phyloP scores from a whole-genome alignment of 2,797 vertebrate species.

The Coreius guichenoti region DNA sequence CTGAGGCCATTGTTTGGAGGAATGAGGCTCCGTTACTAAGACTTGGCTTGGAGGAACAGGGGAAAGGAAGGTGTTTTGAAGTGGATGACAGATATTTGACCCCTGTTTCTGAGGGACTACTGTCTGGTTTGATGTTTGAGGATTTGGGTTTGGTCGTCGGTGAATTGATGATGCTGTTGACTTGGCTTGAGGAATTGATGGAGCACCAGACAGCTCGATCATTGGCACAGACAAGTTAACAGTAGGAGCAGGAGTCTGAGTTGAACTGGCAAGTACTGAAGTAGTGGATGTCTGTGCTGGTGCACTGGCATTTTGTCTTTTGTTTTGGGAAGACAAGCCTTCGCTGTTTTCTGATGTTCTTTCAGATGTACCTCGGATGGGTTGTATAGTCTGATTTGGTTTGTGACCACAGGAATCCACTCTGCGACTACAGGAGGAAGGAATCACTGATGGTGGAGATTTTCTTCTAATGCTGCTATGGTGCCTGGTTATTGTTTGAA shows the following conservation, averaged over 20 bases:
- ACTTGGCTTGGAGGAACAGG: constrained; percentile 22
- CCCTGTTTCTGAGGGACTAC: constrained; percentile 1
- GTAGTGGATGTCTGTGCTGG: constrained; percentile 21
- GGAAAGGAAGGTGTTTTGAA: background rate
- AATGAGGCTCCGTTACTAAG: constrained; percentile 7
- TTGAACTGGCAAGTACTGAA: constrained; percentile 9
- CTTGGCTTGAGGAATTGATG: constrained; percentile 18
- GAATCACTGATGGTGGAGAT: constrained; percentile 15
- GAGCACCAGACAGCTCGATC: constrained; percentile 23
- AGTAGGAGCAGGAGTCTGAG: constrained; percentile 6
- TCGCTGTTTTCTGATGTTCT: constrained; percentile 9
- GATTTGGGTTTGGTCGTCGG: constrained; percentile 4
- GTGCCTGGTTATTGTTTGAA: constrained; percentile 50
- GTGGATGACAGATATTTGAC: constrained; percentile 38
- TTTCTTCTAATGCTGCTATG: constrained; percentile 36
- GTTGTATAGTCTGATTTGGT: constrained; percentile 17
- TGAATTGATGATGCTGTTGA: background rate
- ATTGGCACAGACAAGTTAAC: constrained; percentile 10
- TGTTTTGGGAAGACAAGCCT: constrained; percentile 16
- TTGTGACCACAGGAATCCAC: constrained; percentile 18
- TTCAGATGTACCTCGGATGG: background rate
- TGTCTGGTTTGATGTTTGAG: background rate
- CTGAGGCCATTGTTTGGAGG: constrained; percentile 24
- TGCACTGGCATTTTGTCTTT: constrained; percentile 12
- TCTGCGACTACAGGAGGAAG: constrained; percentile 27